Conservation (phyloP, 1,140 invertebrate genomes). For the Laupala kohalensis region DNA sequence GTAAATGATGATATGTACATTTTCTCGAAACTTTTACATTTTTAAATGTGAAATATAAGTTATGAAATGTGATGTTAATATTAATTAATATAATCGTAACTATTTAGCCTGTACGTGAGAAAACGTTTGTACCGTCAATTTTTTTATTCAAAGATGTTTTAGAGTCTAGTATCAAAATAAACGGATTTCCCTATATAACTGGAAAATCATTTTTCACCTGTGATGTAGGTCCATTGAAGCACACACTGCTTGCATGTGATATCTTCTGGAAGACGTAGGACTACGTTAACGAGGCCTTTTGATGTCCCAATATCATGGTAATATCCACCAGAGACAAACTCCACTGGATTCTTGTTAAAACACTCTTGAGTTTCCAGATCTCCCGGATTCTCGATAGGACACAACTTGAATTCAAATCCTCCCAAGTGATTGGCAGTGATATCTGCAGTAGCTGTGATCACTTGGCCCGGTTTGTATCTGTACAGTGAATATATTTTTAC, state of each 20-base stretch:
- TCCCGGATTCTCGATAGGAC: constrained; percentile 28
- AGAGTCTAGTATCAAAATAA: too few species aligned
- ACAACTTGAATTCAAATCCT: constrained; percentile 40
- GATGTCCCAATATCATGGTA: constrained; percentile 20
- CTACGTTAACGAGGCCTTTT: constrained; percentile 27
- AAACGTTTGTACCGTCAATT: too few species aligned
- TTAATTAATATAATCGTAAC: too few species aligned
- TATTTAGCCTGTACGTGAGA: too few species aligned
- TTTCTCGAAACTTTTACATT: too few species aligned
- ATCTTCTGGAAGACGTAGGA: constrained; percentile 34
- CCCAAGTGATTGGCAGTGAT: constrained; percentile 30
- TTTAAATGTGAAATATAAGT: too few species aligned
- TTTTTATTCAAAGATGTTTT: too few species aligned
- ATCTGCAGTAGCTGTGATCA: constrained; percentile 20
- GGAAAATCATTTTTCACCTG: too few species aligned
- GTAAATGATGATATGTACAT: too few species aligned
- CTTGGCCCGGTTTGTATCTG: constrained; percentile 24
- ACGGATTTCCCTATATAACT: too few species aligned
- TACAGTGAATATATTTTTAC: too few species aligned
- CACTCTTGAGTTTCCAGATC: constrained; percentile 42
- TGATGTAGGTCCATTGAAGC: constrained; percentile 50
- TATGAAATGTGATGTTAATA: too few species aligned
- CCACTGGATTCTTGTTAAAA: constrained; percentile 34
- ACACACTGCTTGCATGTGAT: constrained; percentile 51
- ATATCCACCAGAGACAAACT: constrained; percentile 23